phyloP scores from a whole-genome alignment of 2,113 vertebrate species.

The Protobothrops flavoviridis region DNA sequence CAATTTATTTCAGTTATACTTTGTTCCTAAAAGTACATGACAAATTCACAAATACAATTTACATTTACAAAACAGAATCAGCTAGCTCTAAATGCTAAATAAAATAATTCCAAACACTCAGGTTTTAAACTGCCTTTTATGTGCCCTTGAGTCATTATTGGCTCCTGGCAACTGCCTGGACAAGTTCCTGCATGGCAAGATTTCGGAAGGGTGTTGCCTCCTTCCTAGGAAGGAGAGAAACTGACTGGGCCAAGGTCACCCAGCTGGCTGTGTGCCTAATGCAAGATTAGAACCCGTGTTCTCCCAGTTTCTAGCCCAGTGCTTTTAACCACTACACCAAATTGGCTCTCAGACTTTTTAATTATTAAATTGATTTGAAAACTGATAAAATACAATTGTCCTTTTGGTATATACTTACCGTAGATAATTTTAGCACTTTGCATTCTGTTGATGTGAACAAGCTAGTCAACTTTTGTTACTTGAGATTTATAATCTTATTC shows the following conservation, averaged over 20 bases:
- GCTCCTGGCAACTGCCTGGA: not conserved
- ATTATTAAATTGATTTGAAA: not conserved
- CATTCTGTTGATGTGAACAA: not conserved
- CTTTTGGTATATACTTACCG: slow-evolving; percentile 22
- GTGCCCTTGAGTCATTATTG: not conserved
- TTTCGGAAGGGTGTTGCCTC: not conserved
- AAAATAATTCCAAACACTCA: not conserved
- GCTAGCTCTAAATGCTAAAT: not conserved
- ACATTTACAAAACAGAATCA: slow-evolving; percentile 52
- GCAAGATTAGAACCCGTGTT: not conserved
- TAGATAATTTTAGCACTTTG: slow-evolving; percentile 30
- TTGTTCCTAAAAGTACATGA: not conserved
- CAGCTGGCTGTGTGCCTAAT: not conserved
- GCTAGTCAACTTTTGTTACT: not conserved
- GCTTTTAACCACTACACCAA: not conserved
- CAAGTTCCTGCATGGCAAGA: not conserved
- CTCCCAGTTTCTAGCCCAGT: not conserved
- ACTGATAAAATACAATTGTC: slow-evolving; percentile 29
- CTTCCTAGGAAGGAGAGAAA: not conserved
- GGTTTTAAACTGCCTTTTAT: not conserved
- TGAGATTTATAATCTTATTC: not conserved
- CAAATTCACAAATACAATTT: not conserved
- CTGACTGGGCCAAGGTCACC: not conserved
- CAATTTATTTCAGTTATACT: not conserved
- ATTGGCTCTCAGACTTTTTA: not conserved